phyloP scores from a whole-genome alignment of 2,113 vertebrate species.

The Heterocephalus glaber region DNA sequence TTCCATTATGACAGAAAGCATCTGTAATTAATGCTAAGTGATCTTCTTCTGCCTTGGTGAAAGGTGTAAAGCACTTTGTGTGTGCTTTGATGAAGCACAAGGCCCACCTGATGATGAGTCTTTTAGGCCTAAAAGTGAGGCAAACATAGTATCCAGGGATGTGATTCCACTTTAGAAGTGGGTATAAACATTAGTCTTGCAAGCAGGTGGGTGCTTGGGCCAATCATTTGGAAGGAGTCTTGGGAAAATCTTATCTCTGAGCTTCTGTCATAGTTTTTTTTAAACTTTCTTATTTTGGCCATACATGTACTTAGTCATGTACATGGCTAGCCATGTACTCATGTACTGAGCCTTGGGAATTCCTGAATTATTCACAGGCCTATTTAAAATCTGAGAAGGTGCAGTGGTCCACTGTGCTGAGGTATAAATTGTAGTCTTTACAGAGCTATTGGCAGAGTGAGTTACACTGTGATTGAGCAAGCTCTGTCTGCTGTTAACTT shows the following conservation, averaged over 20 bases:
- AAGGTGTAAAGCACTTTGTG: not conserved
- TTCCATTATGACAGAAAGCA: slow-evolving; percentile 71
- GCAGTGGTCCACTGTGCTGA: not conserved
- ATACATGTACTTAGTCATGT: not conserved
- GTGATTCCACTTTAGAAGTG: not conserved
- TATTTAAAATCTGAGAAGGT: not conserved
- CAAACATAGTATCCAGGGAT: not conserved
- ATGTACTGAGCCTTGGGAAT: not conserved
- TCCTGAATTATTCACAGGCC: not conserved
- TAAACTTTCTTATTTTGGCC: not conserved
- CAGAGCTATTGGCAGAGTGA: not conserved
- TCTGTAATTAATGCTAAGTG: slow-evolving; percentile 73
- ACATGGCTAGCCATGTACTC: no score
- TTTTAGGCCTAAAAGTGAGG: not conserved
- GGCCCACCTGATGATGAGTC: not conserved
- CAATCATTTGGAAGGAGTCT: not conserved
- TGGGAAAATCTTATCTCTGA: not conserved
- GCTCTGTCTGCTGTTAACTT: not conserved
- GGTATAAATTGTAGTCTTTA: not conserved
- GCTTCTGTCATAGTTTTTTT: not conserved
- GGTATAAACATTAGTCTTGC: not conserved
- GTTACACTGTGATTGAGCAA: not conserved
- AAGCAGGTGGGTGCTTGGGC: not conserved
- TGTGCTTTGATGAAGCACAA: slow-evolving; percentile 15
- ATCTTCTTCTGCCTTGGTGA: slow-evolving; percentile 47